phyloP scores from a whole-genome alignment of 64 coral and sea anemone species.

The Anthopleura sola region DNA sequence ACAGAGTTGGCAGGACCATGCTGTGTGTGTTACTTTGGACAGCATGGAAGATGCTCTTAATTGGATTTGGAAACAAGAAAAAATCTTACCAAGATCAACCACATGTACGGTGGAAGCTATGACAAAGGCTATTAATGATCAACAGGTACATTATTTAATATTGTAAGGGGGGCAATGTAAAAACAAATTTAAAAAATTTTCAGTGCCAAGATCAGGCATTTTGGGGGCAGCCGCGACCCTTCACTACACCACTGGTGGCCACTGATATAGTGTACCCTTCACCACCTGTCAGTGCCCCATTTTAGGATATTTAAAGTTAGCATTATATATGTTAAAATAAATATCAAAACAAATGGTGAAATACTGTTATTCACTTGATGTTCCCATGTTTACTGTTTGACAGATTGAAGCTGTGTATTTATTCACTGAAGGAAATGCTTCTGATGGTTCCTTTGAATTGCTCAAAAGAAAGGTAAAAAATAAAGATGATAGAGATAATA shows the following conservation, averaged over 20 bases:
- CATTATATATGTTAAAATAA: too few relatives aligned
- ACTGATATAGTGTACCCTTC: too few relatives aligned
- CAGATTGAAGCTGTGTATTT: slow-evolving; percentile 89
- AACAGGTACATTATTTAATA: slow-evolving; percentile 62
- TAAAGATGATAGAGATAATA: not conserved
- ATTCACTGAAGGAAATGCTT: slow-evolving; percentile 78
- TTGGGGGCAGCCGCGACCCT: too few relatives aligned
- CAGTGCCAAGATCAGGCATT: too few relatives aligned
- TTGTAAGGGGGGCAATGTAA: too few relatives aligned
- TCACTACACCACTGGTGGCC: too few relatives aligned
- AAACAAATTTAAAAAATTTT: too few relatives aligned
- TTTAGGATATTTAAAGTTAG: too few relatives aligned
- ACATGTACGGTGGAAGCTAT: slow-evolving; percentile 84
- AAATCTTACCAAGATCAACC: slow-evolving; percentile 39
- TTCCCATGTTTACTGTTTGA: not conserved
- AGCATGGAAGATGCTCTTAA: slow-evolving; percentile 80
- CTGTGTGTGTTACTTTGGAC: slow-evolving; percentile 79
- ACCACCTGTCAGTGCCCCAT: too few relatives aligned
- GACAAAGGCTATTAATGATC: slow-evolving; percentile 65
- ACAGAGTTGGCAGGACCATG: slow-evolving; percentile 83
- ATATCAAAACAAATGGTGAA: too few relatives aligned
- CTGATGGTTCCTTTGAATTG: slow-evolving; percentile 84
- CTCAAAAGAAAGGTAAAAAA: slow-evolving; percentile 76
- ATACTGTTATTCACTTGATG: not conserved
- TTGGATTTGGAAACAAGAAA: slow-evolving; percentile 76